Evolutionary conservation across 1,140 invertebrate species (phyloP).

Genomic region (Lycorma delicatula): DNA sequence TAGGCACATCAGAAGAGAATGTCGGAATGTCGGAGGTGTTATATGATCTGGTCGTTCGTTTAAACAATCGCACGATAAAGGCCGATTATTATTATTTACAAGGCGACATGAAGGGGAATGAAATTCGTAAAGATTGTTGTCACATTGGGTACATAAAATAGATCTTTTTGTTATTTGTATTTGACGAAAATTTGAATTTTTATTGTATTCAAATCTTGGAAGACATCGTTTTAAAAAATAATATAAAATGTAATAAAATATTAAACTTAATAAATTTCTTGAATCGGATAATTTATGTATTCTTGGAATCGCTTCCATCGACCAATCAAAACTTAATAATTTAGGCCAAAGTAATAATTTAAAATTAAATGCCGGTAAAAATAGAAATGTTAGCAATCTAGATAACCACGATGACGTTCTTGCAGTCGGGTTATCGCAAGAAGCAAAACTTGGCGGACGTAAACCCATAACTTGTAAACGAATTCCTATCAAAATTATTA

Average conservation of each 20-base stretch:
- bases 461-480: constrained; percentile 53
- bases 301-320: constrained; percentile 84
- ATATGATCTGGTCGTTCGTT: constrained; percentile 19
- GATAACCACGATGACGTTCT: constrained; percentile 59
- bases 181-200: neutral
- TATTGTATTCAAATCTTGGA: neutral
- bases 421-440: constrained; percentile 84
- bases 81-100: constrained; percentile 38
- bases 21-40: neutral
- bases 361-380: constrained; percentile 80
- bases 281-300: constrained; percentile 62
- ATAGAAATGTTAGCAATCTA: constrained; percentile 73
- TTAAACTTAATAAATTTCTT: constrained; percentile 59
- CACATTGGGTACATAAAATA: neutral
- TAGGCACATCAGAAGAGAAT: constrained; percentile 34
- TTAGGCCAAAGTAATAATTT: constrained; percentile 71
- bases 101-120: constrained; percentile 32
- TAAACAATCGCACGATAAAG: constrained; percentile 20
- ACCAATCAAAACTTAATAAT: constrained; percentile 88
- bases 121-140: neutral
- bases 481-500: neutral
- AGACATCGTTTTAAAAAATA: neutral
- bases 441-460: constrained; percentile 66
- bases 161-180: neutral
- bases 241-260: constrained; percentile 51